Conservation (phyloP, 2,797 vertebrate genomes). For the Cephalopachus bancanus region DNA sequence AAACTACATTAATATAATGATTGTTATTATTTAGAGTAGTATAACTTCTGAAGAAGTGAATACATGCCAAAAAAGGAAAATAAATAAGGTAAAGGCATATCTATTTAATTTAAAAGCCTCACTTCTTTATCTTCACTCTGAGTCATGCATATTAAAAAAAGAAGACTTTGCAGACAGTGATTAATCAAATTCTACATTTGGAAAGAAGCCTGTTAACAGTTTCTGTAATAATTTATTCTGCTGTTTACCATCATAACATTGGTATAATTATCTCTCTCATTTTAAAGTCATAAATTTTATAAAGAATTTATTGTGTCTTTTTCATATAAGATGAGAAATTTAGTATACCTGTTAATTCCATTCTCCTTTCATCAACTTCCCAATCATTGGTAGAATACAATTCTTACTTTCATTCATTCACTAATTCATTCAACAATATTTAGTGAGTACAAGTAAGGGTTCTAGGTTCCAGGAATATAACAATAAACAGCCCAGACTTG, state of each 20-base stretch:
- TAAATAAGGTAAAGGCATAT: neutral
- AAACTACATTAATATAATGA: neutral
- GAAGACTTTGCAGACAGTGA: neutral
- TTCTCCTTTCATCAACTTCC: neutral
- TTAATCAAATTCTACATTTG: neutral
- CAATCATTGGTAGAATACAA: neutral
- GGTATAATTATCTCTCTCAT: neutral
- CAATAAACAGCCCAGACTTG: neutral
- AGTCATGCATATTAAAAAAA: neutral
- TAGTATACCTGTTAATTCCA: neutral
- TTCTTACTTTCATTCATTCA: neutral
- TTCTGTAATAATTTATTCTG: neutral
- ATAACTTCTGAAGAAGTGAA: constrained; percentile 2
- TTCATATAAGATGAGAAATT: neutral
- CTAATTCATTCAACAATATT: neutral
- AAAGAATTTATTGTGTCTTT: neutral
- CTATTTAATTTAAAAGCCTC: neutral
- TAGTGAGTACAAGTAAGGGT: neutral
- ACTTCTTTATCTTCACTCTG: neutral
- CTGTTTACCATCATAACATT: neutral
- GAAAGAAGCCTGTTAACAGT: neutral
- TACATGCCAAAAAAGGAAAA: neutral
- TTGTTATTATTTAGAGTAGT: neutral
- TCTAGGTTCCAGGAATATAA: neutral
- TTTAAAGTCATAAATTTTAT: neutral